Conservation (phyloP, 2,888 invertebrate species). For the Andrena fulva region DNA sequence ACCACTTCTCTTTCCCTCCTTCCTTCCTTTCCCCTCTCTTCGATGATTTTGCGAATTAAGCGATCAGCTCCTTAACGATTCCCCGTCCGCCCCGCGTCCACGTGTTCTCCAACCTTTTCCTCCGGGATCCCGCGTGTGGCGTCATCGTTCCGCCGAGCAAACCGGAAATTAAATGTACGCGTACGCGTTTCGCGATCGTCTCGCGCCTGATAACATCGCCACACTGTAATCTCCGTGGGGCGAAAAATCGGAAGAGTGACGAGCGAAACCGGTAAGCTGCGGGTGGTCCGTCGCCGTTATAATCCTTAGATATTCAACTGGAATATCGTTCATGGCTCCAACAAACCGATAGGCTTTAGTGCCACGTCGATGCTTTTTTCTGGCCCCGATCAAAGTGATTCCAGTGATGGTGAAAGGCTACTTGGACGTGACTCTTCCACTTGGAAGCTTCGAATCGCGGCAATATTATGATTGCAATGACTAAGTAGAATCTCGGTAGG, state of each 20-base stretch:
- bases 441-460: background rate
- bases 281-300: constrained; percentile 54
- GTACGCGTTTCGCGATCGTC: constrained; percentile 36
- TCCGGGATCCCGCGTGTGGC: constrained; percentile 3
- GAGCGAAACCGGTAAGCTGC: constrained; percentile 27
- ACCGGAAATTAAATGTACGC: constrained; percentile 66
- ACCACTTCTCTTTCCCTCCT: background rate
- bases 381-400: background rate
- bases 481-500: background rate
- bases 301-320: constrained; percentile 15
- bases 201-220: constrained; percentile 54
- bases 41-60: constrained; percentile 43
- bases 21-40: background rate
- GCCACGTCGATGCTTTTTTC: background rate
- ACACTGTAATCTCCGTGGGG: constrained; percentile 43
- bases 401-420: background rate
- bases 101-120: constrained; percentile 16
- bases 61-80: constrained; percentile 24
- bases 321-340: background rate
- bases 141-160: constrained; percentile 25
- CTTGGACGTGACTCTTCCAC: constrained; percentile 14
- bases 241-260: constrained; percentile 50
- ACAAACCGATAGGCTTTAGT: background rate
- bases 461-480: background rate
- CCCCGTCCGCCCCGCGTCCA: background rate